Base-by-base conservation (phyloP, 2,888 invertebrate genomes). In the Leucophenga montana region DNA sequence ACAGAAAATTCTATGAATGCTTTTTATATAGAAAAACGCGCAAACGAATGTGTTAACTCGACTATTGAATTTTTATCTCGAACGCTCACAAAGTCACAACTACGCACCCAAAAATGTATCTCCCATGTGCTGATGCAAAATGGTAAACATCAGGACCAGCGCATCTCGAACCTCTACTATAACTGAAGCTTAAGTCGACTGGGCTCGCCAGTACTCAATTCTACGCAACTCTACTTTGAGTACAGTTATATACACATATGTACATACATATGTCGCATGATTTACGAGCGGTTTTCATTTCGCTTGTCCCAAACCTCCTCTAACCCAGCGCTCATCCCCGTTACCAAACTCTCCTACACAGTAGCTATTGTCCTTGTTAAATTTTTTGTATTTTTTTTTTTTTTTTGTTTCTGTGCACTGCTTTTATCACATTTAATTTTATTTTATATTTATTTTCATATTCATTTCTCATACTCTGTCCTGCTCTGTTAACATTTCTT, bases 21-120 rank as follows among this genome's bases (percentile, higher is more conserved):
- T 27, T 27, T 27, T 27, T 4, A 27, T 27, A 27, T 4, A 27
- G 27, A 27, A 27, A 27, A 27, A 27, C 27, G 27, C 27, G 73
- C 73, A 82, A 84, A 78, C 76, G 84, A 82, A 78, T 80, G 84
- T 81, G 84, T 84, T 84, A 81, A 81, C 76, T 84, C 72, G 81
- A 80, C 83, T 81, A 81, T 84, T 84, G 81, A 84, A 84, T 84
- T 81, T 82, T 77, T 80, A 81, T 84, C 83, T 74, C 66, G 59
- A 31, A 73, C 75, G 75, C 68, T 70, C 78, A 61, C 74, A 75
- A 68, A 66, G 66, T 44, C 56, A 50, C 50, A 31, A 11, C 44
- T 16, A 20, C 14, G 46, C 3, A 3, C 22, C 3, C 44, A 44
- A 56, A 67, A 39, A 46, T 44, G 16, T 31, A 59, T n/a, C n/a